These are phyloP conservation scores for Cantharis flavilabris DNA, from an alignment of 2,888 invertebrate species.

Conservation along the genomic window DNA sequence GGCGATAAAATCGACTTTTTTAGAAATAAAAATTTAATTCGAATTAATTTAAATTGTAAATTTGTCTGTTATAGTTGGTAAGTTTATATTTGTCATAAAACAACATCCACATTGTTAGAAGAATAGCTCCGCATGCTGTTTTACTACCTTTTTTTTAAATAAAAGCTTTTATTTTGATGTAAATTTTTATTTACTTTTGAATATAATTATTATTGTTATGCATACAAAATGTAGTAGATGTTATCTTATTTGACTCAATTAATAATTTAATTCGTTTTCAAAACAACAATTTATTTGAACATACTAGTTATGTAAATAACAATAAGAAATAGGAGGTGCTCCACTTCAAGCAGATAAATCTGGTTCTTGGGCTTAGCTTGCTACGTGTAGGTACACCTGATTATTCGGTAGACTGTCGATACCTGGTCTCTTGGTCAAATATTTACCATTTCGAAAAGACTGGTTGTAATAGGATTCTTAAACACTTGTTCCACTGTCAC, in stretches of 20 bases:
- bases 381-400: constrained; percentile 11
- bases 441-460: constrained; percentile 23
- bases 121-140: constrained; percentile 20
- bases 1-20: neutral
- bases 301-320: constrained; percentile 23
- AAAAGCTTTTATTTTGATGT: constrained; percentile 21
- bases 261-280: constrained; percentile 23
- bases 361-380: constrained; percentile 1
- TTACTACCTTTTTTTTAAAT: constrained; percentile 11
- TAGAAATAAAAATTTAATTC: neutral
- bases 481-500: constrained; percentile 38
- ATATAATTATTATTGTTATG: neutral
- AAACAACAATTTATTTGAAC: constrained; percentile 20
- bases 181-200: constrained; percentile 13
- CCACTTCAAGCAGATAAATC: constrained; percentile 6
- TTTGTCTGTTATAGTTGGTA: constrained; percentile 4
- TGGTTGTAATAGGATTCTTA: constrained; percentile 39
- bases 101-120: neutral
- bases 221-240: neutral
- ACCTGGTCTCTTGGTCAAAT: constrained; percentile 27
- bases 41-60: neutral
- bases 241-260: constrained; percentile 2
- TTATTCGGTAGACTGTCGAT: neutral
- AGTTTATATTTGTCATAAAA: neutral
- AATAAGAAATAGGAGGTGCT: constrained; percentile 21